These are phyloP conservation scores for Fregata magnificens DNA, from an alignment of 2,113 vertebrate genomes.

Conservation along the genomic window DNA sequence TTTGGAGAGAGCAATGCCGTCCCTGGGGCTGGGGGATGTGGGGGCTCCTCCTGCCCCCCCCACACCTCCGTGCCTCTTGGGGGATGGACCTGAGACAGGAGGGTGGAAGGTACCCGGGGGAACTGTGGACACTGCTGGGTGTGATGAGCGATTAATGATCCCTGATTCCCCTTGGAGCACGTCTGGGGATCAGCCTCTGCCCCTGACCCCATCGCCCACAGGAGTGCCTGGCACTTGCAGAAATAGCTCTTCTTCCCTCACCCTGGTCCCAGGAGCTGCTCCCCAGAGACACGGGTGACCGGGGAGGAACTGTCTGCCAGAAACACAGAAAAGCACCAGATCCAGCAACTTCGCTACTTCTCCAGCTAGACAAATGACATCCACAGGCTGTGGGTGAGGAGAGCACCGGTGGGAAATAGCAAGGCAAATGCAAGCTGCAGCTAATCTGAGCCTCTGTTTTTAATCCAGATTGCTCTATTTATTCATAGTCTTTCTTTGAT, in stretches of 20 bases:
- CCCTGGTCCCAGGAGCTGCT: neutral
- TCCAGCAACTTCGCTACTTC: neutral
- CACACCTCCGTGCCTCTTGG: rapidly evolving
- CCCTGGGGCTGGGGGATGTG: rapidly evolving
- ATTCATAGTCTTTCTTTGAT: conserved; percentile 3
- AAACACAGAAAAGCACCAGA: neutral
- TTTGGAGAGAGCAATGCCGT: neutral
- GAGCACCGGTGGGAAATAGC: neutral
- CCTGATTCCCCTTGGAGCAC: neutral
- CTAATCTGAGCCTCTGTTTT: conserved; percentile 11
- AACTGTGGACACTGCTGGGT: neutral
- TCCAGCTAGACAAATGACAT: neutral
- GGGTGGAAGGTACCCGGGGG: neutral
- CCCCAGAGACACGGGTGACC: neutral
- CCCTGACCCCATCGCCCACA: rapidly evolving
- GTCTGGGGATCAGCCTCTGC: neutral
- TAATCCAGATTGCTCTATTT: conserved; percentile 8
- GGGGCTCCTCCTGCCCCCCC: neutral
- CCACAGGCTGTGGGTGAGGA: neutral
- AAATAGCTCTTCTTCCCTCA: neutral
- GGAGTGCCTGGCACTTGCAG: neutral
- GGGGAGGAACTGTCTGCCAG: neutral
- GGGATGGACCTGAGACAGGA: neutral
- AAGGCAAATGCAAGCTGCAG: neutral
- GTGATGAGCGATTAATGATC: neutral